Evolutionary conservation across 1,140 invertebrate species (phyloP).

Genomic region (Drosophila ironensis): DNA sequence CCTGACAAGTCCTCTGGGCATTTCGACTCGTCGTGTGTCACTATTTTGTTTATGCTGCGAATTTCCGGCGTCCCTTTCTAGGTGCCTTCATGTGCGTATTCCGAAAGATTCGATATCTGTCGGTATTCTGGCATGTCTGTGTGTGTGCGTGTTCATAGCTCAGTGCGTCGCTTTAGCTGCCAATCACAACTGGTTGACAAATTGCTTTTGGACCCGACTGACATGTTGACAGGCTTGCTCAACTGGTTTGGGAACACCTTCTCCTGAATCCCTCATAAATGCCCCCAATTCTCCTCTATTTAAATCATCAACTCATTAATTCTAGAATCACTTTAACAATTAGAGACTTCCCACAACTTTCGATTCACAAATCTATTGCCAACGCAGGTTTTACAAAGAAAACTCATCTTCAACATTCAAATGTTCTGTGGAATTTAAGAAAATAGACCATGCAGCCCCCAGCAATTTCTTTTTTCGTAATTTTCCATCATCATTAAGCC

Average conservation of each 20-base stretch:
- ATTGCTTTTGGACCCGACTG: slow-evolving; percentile 74
- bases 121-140: slow-evolving; percentile 1
- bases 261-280: background rate
- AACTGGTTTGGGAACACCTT: slow-evolving; percentile 11
- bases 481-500: slow-evolving; percentile 15
- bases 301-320: slow-evolving; percentile 3
- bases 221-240: slow-evolving; percentile 63
- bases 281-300: too few species aligned
- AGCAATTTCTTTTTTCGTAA: background rate
- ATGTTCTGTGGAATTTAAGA: too few species aligned
- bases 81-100: background rate
- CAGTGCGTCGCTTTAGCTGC: slow-evolving; percentile 60
- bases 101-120: background rate
- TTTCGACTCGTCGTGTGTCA: slow-evolving; percentile 32
- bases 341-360: too few species aligned
- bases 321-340: too few species aligned
- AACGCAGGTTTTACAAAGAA: too few species aligned
- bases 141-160: slow-evolving; percentile 37
- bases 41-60: slow-evolving; percentile 64
- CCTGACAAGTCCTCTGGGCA: slow-evolving; percentile 33
- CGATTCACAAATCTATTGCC: too few species aligned
- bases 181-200: slow-evolving; percentile 79
- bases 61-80: slow-evolving; percentile 34
- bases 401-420: too few species aligned
- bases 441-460: too few species aligned